Percentiles rank a stretch among this genome's conserved stretches.
phyloP scores from a whole-genome alignment of 2,888 invertebrate species.

The Callimorpha dominula region DNA sequence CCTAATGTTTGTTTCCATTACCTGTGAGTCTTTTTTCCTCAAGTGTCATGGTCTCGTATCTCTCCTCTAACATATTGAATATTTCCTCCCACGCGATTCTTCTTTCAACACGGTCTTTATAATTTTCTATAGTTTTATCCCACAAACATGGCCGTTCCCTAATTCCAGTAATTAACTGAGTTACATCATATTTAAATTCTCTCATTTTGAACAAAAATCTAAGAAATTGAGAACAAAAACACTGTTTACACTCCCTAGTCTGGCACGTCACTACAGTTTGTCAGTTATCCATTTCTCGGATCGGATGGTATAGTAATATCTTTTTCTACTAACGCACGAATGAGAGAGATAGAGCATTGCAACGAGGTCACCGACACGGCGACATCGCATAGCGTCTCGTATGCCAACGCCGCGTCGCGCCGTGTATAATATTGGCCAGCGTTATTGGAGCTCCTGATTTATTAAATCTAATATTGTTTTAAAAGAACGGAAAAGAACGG shows the following conservation, averaged over 20 bases:
- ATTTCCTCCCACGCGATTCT: slow-evolving; percentile 78
- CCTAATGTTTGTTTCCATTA: slow-evolving; percentile 55
- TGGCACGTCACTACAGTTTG: slow-evolving; percentile 69
- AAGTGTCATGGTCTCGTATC: slow-evolving; percentile 69
- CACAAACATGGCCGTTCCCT: slow-evolving; percentile 74
- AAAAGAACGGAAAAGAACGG: background rate
- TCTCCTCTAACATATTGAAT: slow-evolving; percentile 67
- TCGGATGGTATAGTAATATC: slow-evolving; percentile 62
- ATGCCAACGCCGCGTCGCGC: slow-evolving; percentile 38
- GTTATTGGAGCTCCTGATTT: slow-evolving; percentile 47
- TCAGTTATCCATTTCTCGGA: slow-evolving; percentile 60
- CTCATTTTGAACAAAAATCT: slow-evolving; percentile 57
- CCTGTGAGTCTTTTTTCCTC: slow-evolving; percentile 71
- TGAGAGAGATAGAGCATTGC: slow-evolving; percentile 53
- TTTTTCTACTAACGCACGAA: slow-evolving; percentile 34
- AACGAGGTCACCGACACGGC: slow-evolving; percentile 71
- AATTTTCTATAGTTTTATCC: slow-evolving; percentile 75
- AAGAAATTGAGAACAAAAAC: slow-evolving; percentile 22
- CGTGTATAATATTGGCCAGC: slow-evolving; percentile 39
- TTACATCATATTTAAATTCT: slow-evolving; percentile 75
- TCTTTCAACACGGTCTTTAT: slow-evolving; percentile 77
- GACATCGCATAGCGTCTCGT: slow-evolving; percentile 45
- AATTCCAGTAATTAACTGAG: slow-evolving; percentile 66
- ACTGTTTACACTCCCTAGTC: slow-evolving; percentile 65
- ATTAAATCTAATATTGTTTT: background rate